These are phyloP conservation scores for Drosophila multiciliata DNA, from an alignment of 2,888 invertebrate species.

Conservation along the genomic window DNA sequence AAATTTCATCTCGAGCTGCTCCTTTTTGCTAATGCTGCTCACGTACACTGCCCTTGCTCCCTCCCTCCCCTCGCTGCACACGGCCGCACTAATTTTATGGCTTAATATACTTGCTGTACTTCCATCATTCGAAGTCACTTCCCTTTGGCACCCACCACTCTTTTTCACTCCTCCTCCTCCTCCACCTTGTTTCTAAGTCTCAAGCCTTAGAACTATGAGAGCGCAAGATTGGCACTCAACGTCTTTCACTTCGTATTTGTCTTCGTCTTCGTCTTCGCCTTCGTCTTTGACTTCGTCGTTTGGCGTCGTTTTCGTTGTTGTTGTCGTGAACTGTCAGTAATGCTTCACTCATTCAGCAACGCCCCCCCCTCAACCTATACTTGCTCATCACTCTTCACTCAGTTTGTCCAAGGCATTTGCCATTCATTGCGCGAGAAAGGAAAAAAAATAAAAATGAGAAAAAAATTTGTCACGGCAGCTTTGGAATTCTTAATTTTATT, in stretches of 20 bases:
- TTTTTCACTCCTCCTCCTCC: neutral
- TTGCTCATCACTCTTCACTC: slow-evolving; percentile 7
- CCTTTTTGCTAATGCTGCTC: slow-evolving; percentile 59
- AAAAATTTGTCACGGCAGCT: slow-evolving; percentile 82
- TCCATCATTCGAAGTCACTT: slow-evolving; percentile 37
- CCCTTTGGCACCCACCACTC: neutral
- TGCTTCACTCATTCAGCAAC: slow-evolving; percentile 63
- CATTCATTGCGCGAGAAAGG: slow-evolving; percentile 53
- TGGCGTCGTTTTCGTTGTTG: slow-evolving; percentile 47
- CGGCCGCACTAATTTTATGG: slow-evolving; percentile 80
- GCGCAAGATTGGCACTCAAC: slow-evolving; percentile 73
- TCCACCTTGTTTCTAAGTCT: neutral
- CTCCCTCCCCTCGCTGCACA: slow-evolving; percentile 31
- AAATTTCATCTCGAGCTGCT: slow-evolving; percentile 65
- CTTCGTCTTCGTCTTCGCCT: slow-evolving; percentile 48
- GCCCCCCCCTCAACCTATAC: neutral
- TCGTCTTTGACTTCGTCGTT: slow-evolving; percentile 37
- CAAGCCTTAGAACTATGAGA: slow-evolving; percentile 55
- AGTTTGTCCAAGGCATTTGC: slow-evolving; percentile 37
- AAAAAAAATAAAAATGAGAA: slow-evolving; percentile 10
- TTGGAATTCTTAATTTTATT: slow-evolving; percentile 84
- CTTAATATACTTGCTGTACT: slow-evolving; percentile 75
- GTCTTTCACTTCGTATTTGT: slow-evolving; percentile 38
- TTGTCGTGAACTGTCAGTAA: slow-evolving; percentile 67
- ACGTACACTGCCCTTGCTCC: slow-evolving; percentile 48